phyloP scores from a whole-genome alignment of 2,797 vertebrate species.

The Kryptopterus vitreolus region DNA sequence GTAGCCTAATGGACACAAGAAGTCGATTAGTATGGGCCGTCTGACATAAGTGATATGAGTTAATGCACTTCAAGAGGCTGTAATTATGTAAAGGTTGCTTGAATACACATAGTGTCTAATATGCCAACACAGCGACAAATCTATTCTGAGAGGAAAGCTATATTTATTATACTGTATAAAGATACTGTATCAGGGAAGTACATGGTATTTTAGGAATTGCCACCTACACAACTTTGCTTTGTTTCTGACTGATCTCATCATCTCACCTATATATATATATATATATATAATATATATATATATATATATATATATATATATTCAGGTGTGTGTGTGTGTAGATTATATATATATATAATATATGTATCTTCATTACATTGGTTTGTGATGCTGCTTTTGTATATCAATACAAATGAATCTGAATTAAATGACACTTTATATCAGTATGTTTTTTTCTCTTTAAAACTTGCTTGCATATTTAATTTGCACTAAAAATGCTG shows the following conservation, averaged over 20 bases:
- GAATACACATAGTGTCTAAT: not conserved
- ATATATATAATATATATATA: too few relatives aligned
- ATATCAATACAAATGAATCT: too few relatives aligned
- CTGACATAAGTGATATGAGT: not conserved
- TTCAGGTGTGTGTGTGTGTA: too few relatives aligned
- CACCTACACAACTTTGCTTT: not conserved
- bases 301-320: too few relatives aligned
- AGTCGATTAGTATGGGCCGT: not conserved
- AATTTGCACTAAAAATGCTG: too few relatives aligned
- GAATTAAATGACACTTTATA: too few relatives aligned
- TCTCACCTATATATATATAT: too few relatives aligned
- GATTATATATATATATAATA: too few relatives aligned
- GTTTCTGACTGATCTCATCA: not conserved
- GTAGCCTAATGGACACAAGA: not conserved
- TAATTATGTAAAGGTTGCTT: not conserved
- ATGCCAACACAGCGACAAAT: not conserved
- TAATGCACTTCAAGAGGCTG: not conserved
- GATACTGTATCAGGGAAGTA: not conserved
- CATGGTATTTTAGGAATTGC: not conserved
- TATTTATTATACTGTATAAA: not conserved
- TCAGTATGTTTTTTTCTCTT: too few relatives aligned
- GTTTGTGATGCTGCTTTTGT: too few relatives aligned
- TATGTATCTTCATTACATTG: too few relatives aligned
- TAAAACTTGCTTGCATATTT: too few relatives aligned
- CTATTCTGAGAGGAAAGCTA: slow-evolving; percentile 3